Conservation (phyloP, 2,888 invertebrate genomes). For the Phymatocera aterrima region DNA sequence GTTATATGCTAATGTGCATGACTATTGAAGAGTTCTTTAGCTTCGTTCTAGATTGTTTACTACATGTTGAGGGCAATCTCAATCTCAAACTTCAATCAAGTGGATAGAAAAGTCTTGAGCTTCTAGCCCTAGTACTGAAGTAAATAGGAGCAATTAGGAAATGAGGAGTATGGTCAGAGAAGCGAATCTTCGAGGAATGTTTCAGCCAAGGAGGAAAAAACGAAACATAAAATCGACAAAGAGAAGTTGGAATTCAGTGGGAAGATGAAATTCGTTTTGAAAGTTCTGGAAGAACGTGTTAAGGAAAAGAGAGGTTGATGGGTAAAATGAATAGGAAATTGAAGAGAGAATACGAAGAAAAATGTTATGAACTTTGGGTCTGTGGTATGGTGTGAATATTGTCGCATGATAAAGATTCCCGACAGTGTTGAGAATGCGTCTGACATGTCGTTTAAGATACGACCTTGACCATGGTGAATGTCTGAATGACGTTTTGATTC, state of each 20-base stretch:
- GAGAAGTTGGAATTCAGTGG: not conserved
- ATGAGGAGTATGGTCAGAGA: not conserved
- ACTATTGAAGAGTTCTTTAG: not conserved
- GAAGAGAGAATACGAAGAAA: not conserved
- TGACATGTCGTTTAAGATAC: slow-evolving; percentile 60
- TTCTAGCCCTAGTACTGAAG: not conserved
- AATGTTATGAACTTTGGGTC: not conserved
- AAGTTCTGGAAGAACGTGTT: too few relatives aligned
- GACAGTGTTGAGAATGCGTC: slow-evolving; percentile 45
- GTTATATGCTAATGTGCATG: not conserved
- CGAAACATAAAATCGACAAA: not conserved
- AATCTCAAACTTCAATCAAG: not conserved
- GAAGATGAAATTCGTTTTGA: too few relatives aligned
- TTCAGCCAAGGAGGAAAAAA: too few relatives aligned
- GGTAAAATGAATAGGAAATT: not conserved
- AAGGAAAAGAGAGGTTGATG: not conserved
- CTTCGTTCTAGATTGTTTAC: not conserved
- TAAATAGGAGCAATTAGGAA: not conserved
- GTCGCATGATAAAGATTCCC: not conserved
- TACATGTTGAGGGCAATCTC: not conserved
- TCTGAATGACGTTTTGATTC: slow-evolving; percentile 3
- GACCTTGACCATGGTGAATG: slow-evolving; percentile 66
- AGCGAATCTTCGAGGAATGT: not conserved
- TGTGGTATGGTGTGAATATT: not conserved
- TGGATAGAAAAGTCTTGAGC: not conserved